Conservation (phyloP, 2,113 vertebrate genomes). For the Apodemus speciosus region DNA sequence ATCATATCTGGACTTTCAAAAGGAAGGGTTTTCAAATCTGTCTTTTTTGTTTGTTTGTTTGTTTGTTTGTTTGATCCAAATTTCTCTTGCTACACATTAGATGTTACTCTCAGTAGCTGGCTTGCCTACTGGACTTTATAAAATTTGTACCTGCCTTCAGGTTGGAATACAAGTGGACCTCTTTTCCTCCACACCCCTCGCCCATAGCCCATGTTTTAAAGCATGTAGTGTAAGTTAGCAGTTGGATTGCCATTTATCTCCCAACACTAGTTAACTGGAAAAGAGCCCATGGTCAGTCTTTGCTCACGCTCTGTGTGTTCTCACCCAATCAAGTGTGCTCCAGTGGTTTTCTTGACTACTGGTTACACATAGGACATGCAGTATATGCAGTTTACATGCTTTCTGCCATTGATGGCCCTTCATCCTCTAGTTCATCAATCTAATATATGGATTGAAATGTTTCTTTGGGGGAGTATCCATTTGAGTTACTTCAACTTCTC, state of each 20-base stretch:
- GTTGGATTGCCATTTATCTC: background rate
- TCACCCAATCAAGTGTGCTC: background rate
- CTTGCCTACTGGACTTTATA: background rate
- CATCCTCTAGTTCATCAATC: background rate
- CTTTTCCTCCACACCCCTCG: background rate
- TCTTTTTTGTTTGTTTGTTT: background rate
- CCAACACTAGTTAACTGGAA: background rate
- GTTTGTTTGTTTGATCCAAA: background rate
- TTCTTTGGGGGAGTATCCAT: background rate
- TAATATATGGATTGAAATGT: background rate
- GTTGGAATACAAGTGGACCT: background rate
- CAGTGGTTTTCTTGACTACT: background rate
- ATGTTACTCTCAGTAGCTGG: background rate
- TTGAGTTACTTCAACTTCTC: background rate
- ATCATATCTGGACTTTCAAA: background rate
- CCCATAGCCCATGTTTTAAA: background rate
- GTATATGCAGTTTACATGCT: background rate
- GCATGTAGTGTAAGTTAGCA: background rate
- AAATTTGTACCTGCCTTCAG: background rate
- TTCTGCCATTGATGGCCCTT: background rate
- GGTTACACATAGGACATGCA: accelerated
- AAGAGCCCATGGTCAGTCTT: background rate
- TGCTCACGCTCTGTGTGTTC: background rate
- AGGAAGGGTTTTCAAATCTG: background rate
- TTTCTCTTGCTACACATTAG: background rate